A percentile compares a stretch with the other conserved stretches of the same genome.
Evolutionary conservation across 2,888 invertebrate species (phyloP).

Genomic region (Meghimatium bilineatum): DNA sequence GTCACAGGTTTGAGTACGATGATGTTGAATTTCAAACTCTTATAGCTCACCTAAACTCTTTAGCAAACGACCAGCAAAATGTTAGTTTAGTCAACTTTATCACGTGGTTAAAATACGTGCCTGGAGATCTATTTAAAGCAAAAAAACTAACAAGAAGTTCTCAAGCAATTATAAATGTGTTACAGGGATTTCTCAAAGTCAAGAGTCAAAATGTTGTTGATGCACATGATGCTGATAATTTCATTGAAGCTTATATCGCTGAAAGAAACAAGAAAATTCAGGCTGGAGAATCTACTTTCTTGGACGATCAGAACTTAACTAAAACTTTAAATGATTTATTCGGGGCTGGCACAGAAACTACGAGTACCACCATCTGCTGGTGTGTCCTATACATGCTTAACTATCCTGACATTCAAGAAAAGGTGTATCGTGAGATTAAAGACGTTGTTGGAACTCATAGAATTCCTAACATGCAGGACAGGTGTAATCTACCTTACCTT

Average conservation of each 20-base stretch:
- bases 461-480: slow-evolving; percentile 1
- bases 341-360: background rate
- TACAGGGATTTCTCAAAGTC: background rate
- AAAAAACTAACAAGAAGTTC: background rate
- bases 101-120: background rate
- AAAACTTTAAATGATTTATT: background rate
- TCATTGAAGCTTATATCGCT: background rate
- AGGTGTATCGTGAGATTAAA: slow-evolving; percentile 2
- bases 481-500: background rate
- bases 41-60: background rate
- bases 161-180: background rate
- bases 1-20: background rate
- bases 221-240: background rate
- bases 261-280: background rate
- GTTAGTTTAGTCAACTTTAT: background rate
- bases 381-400: background rate
- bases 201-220: background rate
- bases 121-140: background rate
- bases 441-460: background rate
- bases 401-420: background rate
- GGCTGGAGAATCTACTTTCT: background rate
- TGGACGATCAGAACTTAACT: background rate
- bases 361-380: background rate
- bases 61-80: background rate
- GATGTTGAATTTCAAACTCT: background rate